A percentile compares a stretch with the other conserved stretches of the same genome.
Conservation (phyloP, 2,113 vertebrate species). For the Pomatostomus ruficeps region DNA sequence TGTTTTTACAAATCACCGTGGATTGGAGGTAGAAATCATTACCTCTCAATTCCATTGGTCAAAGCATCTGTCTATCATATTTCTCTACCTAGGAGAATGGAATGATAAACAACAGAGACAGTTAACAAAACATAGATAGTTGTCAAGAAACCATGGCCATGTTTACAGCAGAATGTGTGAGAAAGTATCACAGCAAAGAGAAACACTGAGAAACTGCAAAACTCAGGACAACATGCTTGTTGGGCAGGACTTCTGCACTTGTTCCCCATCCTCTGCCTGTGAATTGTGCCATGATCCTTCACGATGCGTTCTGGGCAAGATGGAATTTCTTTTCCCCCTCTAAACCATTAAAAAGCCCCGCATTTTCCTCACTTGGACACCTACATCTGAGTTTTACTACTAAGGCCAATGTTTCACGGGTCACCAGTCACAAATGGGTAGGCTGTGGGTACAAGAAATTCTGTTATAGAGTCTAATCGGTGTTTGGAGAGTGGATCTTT, state of each 20-base stretch:
- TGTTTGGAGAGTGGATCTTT: neutral
- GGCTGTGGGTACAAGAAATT: neutral
- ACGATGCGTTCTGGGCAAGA: neutral
- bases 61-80: too few species aligned
- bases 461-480: neutral
- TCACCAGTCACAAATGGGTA: neutral
- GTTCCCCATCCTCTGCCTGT: neutral
- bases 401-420: neutral
- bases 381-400: neutral
- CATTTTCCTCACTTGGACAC: neutral
- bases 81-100: too few species aligned
- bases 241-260: neutral
- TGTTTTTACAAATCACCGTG: too few species aligned
- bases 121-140: too few species aligned
- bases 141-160: too few species aligned
- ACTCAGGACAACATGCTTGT: too few species aligned
- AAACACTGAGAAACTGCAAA: too few species aligned
- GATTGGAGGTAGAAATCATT: too few species aligned
- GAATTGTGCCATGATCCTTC: neutral
- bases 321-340: neutral
- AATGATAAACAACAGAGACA: too few species aligned
- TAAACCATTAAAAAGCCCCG: neutral
- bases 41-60: too few species aligned
- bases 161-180: too few species aligned
- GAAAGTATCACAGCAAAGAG: too few species aligned